A percentile compares a stretch with the other conserved stretches of the same genome.
These are phyloP conservation scores for Psittacara wagleri DNA, from an alignment of 2,113 vertebrate genomes.

Conservation along the genomic window DNA sequence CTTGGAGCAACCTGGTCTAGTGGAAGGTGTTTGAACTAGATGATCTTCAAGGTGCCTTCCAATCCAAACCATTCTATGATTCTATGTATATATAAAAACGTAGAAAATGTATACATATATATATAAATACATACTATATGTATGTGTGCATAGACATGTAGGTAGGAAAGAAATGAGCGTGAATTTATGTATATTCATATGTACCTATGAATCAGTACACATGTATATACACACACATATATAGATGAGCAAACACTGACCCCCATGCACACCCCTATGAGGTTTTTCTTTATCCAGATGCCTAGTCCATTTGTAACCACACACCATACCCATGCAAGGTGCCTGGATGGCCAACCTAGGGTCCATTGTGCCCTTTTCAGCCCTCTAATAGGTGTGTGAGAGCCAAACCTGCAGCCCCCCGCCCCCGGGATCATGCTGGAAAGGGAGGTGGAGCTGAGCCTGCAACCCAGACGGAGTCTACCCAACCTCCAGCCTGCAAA, in stretches of 20 bases:
- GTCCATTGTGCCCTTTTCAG: background rate
- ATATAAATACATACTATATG: background rate
- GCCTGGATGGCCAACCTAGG: accelerated
- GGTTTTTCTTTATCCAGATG: background rate
- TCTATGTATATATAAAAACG: background rate
- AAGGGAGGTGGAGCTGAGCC: background rate
- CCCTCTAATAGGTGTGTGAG: background rate
- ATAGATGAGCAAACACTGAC: background rate
- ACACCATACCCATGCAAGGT: accelerated
- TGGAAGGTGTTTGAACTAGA: background rate
- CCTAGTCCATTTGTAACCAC: accelerated
- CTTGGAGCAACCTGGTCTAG: background rate
- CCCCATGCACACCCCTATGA: too few relatives aligned
- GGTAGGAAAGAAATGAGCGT: background rate
- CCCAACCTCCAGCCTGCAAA: background rate
- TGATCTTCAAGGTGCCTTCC: background rate
- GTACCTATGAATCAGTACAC: background rate
- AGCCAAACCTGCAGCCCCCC: accelerated
- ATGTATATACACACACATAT: background rate
- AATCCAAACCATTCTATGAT: background rate
- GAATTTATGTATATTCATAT: too few relatives aligned
- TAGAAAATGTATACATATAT: background rate
- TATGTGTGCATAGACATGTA: background rate
- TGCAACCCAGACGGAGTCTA: accelerated
- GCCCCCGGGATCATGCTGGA: accelerated